These are phyloP conservation scores for Brachionus angularis DNA, from an alignment of 1,140 invertebrate genomes.

Conservation along the genomic window DNA sequence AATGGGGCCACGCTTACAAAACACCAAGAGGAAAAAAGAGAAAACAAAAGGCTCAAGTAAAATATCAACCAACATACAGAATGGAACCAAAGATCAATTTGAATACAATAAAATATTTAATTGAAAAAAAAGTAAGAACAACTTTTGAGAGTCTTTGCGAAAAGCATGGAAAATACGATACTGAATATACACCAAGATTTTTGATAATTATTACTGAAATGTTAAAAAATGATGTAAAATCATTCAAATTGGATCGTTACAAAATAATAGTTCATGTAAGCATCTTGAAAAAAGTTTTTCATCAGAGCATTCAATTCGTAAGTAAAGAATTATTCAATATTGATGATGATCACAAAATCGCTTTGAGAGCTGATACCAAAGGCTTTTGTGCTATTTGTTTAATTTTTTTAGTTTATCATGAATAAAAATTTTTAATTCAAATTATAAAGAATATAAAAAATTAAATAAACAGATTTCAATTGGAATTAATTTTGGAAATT, in stretches of 20 bases:
- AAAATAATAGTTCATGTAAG: conserved; percentile 13
- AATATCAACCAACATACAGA: conserved; percentile 14
- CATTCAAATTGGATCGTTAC: conserved; percentile 30
- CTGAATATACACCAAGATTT: conserved; percentile 21
- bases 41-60: background rate
- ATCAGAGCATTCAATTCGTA: conserved; percentile 18
- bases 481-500: too few relatives aligned
- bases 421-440: conserved; percentile 15
- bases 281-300: conserved; percentile 10
- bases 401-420: conserved; percentile 27
- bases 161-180: conserved; percentile 26
- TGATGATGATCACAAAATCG: conserved; percentile 32
- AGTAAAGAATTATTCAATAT: conserved; percentile 24
- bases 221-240: conserved; percentile 38
- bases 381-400: conserved; percentile 9
- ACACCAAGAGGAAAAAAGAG: background rate
- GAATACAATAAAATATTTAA: conserved; percentile 11
- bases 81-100: conserved; percentile 26
- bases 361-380: background rate
- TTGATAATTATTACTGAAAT: conserved; percentile 16
- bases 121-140: background rate
- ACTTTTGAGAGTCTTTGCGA: conserved; percentile 6
- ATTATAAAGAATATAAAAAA: too few relatives aligned
- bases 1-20: background rate
- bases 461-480: too few relatives aligned